Evolutionary conservation across 2,888 invertebrate genomes (phyloP).

Genomic region (Tethea ocularis): DNA sequence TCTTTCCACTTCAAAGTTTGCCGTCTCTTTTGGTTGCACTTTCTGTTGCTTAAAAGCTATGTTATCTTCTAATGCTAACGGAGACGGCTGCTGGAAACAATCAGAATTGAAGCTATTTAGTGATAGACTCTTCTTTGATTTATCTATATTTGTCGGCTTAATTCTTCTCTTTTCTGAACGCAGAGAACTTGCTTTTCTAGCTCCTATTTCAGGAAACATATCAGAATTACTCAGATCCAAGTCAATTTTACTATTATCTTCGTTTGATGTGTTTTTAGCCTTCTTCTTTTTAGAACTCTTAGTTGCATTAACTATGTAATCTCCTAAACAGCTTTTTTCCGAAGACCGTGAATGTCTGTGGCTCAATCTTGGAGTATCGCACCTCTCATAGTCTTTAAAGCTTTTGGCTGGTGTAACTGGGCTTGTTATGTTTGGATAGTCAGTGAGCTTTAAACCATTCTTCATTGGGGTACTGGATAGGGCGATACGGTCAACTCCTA

Average conservation of each 20-base stretch:
- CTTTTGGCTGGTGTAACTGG: conserved; percentile 61
- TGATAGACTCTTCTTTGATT: conserved; percentile 61
- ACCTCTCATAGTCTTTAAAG: conserved; percentile 60
- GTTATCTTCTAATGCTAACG: conserved; percentile 64
- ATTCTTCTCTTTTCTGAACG: conserved; percentile 71
- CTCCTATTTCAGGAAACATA: conserved; percentile 73
- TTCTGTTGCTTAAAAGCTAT: conserved; percentile 65
- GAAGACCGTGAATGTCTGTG: conserved; percentile 62
- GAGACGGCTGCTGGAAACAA: conserved; percentile 57
- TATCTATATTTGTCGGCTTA: conserved; percentile 80
- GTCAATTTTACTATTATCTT: conserved; percentile 55
- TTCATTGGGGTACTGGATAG: conserved; percentile 73
- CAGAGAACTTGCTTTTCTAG: conserved; percentile 64
- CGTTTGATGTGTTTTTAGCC: conserved; percentile 56
- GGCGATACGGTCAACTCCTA: conserved; percentile 55
- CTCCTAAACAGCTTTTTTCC: conserved; percentile 71
- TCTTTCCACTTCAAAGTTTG: conserved; percentile 68
- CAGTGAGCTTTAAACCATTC: conserved; percentile 53
- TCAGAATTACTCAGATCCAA: conserved; percentile 71
- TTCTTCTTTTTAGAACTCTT: conserved; percentile 66
- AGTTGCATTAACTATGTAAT: conserved; percentile 60
- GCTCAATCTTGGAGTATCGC: conserved; percentile 66
- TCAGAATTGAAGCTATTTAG: conserved; percentile 67
- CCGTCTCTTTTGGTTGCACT: conserved; percentile 57
- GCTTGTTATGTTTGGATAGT: conserved; percentile 55